Evolutionary conservation across 2,797 vertebrate genomes (phyloP).

Genomic region (Mormyrus hasselquistii): DNA sequence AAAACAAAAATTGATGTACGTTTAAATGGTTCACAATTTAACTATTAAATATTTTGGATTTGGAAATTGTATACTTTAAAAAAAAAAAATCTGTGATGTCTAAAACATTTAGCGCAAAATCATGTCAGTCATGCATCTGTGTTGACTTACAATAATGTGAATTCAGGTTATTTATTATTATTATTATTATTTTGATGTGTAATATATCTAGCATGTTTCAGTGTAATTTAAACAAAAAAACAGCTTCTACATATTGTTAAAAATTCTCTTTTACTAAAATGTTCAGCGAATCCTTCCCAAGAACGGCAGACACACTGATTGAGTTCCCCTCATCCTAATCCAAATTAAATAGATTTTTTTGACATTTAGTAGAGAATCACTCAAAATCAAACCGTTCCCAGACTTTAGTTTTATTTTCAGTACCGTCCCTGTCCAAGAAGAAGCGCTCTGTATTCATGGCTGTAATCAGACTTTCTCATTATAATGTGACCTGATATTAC

Average conservation of each 20-base stretch:
- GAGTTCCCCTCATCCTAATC: conserved; percentile 53
- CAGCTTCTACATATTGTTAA: neutral
- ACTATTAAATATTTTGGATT: neutral
- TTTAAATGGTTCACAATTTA: neutral
- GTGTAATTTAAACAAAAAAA: neutral
- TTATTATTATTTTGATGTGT: neutral
- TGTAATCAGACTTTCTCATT: neutral
- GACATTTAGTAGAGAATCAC: conserved; percentile 54
- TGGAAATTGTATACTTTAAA: neutral
- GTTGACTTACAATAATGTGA: neutral
- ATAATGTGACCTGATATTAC: neutral
- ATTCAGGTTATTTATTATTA: neutral
- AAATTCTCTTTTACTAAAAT: neutral
- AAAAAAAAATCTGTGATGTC: neutral
- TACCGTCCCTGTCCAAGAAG: conserved; percentile 34
- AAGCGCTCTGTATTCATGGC: neutral
- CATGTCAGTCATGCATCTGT: neutral
- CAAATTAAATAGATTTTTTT: conserved; percentile 61
- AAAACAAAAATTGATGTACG: neutral
- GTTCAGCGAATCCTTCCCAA: neutral
- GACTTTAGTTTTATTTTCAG: conserved; percentile 43
- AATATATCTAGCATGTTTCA: neutral
- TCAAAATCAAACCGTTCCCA: conserved; percentile 51
- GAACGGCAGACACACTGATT: neutral
- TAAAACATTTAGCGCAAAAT: neutral